Evolutionary conservation across 2,888 invertebrate genomes (phyloP).

Genomic region (Rotaria socialis): DNA sequence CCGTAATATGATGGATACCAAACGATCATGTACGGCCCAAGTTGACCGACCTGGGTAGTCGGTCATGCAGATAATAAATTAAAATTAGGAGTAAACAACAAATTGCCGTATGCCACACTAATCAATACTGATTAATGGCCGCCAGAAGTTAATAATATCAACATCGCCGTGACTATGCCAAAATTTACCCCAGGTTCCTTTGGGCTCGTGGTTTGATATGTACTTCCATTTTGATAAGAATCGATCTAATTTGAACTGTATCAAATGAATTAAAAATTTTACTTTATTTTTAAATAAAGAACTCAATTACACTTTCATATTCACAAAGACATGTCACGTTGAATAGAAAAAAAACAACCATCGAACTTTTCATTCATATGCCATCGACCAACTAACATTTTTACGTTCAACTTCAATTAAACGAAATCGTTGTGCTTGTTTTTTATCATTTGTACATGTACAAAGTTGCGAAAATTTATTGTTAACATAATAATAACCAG

Average conservation of each 20-base stretch:
- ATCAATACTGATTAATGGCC: too few species aligned
- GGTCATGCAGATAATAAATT: not conserved
- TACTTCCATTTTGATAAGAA: not conserved
- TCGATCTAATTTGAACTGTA: too few species aligned
- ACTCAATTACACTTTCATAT: too few species aligned
- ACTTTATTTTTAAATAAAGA: too few species aligned
- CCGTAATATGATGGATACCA: too few species aligned
- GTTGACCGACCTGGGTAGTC: not conserved
- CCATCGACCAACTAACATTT: not conserved
- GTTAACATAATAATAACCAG: not conserved
- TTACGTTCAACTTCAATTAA: conserved; percentile 18
- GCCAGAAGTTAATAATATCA: not conserved
- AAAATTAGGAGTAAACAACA: not conserved
- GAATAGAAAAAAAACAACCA: too few species aligned
- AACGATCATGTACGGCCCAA: too few species aligned
- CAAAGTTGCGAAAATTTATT: not conserved
- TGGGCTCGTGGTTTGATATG: not conserved
- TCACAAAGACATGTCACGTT: too few species aligned
- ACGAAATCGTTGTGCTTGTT: not conserved
- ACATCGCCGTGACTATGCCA: not conserved
- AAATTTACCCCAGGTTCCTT: not conserved
- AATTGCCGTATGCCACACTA: not conserved
- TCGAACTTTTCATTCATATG: not conserved
- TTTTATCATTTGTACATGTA: not conserved
- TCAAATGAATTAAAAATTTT: too few species aligned